A percentile compares a stretch with the other conserved stretches of the same genome.
Evolutionary conservation across 2,888 invertebrate species (phyloP).

Genomic region (Synergus laeviventris): DNA sequence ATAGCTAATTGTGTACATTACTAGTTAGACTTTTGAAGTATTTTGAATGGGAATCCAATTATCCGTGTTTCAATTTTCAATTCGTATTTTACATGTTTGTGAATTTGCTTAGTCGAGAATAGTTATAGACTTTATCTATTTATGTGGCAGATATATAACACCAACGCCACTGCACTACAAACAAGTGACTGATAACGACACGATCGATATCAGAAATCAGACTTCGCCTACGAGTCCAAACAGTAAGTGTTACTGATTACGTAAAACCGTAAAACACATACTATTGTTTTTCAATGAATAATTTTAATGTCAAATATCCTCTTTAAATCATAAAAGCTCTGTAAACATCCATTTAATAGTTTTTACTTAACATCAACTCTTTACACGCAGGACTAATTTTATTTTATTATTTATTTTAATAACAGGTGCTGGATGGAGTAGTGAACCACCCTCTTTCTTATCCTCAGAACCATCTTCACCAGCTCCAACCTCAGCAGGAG

Average conservation of each 20-base stretch:
- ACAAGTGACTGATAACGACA: slow-evolving; percentile 62
- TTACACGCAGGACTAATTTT: not conserved
- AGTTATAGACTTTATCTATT: slow-evolving; percentile 20
- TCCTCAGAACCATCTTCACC: slow-evolving; percentile 91
- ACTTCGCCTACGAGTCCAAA: slow-evolving; percentile 73
- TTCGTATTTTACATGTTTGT: not conserved
- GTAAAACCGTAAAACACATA: slow-evolving; percentile 10
- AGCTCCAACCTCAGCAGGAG: slow-evolving; percentile 78
- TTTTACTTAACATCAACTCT: not conserved
- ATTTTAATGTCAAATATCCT: not conserved
- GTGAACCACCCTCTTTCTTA: slow-evolving; percentile 89
- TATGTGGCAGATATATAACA: slow-evolving; percentile 64
- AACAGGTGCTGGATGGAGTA: slow-evolving; percentile 82
- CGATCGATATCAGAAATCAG: slow-evolving; percentile 67
- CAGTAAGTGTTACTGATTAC: slow-evolving; percentile 61
- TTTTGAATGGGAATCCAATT: not conserved
- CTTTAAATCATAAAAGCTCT: slow-evolving; percentile 1
- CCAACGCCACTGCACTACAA: slow-evolving; percentile 69
- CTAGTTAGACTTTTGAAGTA: not conserved
- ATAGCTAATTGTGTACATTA: not conserved
- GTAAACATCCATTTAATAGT: not conserved
- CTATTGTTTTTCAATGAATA: slow-evolving; percentile 10
- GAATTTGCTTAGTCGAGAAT: not conserved
- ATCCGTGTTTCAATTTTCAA: not conserved
- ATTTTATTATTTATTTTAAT: not conserved